phyloP scores from a whole-genome alignment of 2,113 vertebrate genomes.

The Lycocorax pyrrhopterus region DNA sequence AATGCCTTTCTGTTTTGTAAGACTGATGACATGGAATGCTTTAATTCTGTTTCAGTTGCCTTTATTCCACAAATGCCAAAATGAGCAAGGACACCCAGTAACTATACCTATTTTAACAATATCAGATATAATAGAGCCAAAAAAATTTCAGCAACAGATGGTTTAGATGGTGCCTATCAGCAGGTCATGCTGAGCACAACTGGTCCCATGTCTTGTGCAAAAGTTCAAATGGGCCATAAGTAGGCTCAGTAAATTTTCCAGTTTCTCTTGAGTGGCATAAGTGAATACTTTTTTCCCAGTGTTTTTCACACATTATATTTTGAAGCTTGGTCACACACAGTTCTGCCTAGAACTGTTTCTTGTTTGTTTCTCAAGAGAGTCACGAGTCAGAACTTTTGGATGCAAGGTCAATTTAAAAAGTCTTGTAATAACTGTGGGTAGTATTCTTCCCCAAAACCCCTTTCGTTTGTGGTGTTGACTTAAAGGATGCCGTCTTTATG shows the following conservation, averaged over 20 bases:
- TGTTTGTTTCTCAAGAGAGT: neutral
- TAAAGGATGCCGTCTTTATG: neutral
- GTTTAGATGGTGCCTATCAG: neutral
- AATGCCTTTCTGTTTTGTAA: neutral
- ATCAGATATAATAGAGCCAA: neutral
- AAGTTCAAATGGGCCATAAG: neutral
- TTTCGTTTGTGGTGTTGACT: neutral
- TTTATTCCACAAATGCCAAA: neutral
- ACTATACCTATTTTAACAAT: neutral
- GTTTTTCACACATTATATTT: neutral
- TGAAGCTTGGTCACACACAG: neutral
- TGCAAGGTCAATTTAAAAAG: neutral
- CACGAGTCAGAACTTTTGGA: neutral
- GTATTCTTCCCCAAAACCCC: neutral
- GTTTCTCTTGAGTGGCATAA: neutral
- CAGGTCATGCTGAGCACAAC: neutral
- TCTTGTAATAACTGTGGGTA: neutral
- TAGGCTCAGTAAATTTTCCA: neutral
- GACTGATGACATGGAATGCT: neutral
- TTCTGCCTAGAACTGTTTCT: neutral
- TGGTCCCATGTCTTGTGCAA: neutral
- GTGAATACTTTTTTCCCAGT: neutral
- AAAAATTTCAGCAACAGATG: neutral
- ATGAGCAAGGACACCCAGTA: neutral
- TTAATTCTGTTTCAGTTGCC: neutral